These are phyloP conservation scores for Apotomis capreana DNA, from an alignment of 2,888 invertebrate species.

Conservation along the genomic window DNA sequence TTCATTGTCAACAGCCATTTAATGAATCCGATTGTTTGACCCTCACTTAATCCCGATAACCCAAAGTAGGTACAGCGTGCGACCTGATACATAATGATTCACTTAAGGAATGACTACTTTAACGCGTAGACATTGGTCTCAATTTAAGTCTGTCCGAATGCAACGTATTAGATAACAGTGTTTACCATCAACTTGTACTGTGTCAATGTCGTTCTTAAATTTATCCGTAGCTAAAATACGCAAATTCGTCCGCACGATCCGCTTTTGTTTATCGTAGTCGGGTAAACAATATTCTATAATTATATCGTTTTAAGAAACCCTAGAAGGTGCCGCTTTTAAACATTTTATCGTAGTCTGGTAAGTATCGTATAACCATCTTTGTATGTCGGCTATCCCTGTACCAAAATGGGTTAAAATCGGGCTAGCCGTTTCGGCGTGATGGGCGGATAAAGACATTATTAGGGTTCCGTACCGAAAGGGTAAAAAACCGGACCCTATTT, in stretches of 20 bases:
- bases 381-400: too few species aligned
- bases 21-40: slow-evolving; percentile 32
- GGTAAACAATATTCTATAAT: too few species aligned
- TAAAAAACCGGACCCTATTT: too few species aligned
- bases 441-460: background rate
- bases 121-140: background rate
- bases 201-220: slow-evolving; percentile 30
- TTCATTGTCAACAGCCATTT: slow-evolving; percentile 2
- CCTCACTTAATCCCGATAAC: slow-evolving; percentile 30
- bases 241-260: too few species aligned
- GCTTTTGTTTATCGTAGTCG: too few species aligned
- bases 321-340: too few species aligned
- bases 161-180: slow-evolving; percentile 24
- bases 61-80: slow-evolving; percentile 7
- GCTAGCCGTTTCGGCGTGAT: too few species aligned
- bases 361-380: too few species aligned
- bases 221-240: background rate
- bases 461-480: too few species aligned
- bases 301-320: too few species aligned
- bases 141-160: background rate
- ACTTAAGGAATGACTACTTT: background rate
- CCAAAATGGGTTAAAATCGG: too few species aligned
- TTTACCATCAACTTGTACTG: slow-evolving; percentile 24
- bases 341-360: too few species aligned
- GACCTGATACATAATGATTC: background rate